These are phyloP conservation scores for Synanthedon formicaeformis DNA, from an alignment of 2,888 invertebrate species.

Conservation along the genomic window DNA sequence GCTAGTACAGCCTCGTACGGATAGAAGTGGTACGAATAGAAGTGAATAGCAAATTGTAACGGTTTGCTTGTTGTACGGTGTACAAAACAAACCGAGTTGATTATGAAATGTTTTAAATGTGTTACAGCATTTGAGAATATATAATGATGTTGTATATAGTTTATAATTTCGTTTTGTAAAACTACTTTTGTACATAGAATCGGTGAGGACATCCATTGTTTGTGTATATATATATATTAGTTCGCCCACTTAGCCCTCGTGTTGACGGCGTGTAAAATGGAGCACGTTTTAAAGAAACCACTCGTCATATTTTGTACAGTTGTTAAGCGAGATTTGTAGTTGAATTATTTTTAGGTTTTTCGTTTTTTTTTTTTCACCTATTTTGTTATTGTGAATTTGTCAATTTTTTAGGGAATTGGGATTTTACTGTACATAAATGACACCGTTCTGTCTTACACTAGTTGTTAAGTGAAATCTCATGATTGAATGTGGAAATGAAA, in stretches of 20 bases:
- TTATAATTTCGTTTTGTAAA: conserved; percentile 67
- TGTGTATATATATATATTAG: conserved; percentile 29
- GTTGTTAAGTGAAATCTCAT: conserved; percentile 56
- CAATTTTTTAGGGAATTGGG: conserved; percentile 80
- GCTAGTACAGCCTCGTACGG: conserved; percentile 10
- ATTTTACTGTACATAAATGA: conserved; percentile 74
- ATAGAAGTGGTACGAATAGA: conserved; percentile 9
- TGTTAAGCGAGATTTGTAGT: conserved; percentile 65
- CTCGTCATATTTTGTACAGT: conserved; percentile 68
- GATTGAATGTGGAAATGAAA: conserved; percentile 66
- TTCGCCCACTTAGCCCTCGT: conserved; percentile 51
- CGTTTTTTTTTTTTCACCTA: conserved; percentile 39
- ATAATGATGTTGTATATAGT: conserved; percentile 70
- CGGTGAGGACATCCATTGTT: conserved; percentile 23
- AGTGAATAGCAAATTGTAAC: conserved; percentile 38
- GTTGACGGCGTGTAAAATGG: conserved; percentile 22
- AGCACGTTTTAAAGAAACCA: conserved; percentile 64
- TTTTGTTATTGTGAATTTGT: conserved; percentile 77
- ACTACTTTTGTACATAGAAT: conserved; percentile 56
- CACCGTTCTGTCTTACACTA: conserved; percentile 65
- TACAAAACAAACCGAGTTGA: conserved; percentile 41
- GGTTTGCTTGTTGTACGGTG: conserved; percentile 16
- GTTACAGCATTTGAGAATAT: conserved; percentile 71
- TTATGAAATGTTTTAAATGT: conserved; percentile 69
- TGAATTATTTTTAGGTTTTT: conserved; percentile 62